Evolutionary conservation across 1,140 invertebrate species (phyloP), one percentile per base, ranked within the genome.

Genomic region (Euwallacea fornicatus): DNA sequence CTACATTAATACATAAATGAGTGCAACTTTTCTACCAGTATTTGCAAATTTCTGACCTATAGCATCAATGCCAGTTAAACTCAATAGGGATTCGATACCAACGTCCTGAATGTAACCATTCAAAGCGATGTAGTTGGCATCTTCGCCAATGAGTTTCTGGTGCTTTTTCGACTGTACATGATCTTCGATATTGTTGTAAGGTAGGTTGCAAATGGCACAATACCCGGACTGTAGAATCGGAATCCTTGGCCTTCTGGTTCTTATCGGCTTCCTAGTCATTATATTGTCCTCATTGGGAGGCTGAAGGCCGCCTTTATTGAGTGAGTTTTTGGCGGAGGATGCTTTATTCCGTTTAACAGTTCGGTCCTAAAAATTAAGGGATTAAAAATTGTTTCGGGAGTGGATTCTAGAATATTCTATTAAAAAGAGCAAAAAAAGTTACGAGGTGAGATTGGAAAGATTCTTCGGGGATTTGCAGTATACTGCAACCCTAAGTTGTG

Each of bases 131-230:
- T 89, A 92, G 79, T 91, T 92, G 54, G 86, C 85, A 71, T 87
- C 85, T 77, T 91, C 90, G 60, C 86, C 85, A 42, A 90, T 88
- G 77, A 91, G 91, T 58, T 86, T 86, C 53, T 88, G 77, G 80
- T 92, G 90, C 75, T 89, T 86, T 59, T 89, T 88, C n/a, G 87
- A 90, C 69, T 89, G 86, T 42, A 90, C 80, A 73, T 92, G 91
- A 71, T 88, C 84, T 2, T 84, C 83, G 11, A 90, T 79, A 75
- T 88, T 88, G 64, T 84, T 84, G 79, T 91, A 92, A 69, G 89
- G 88, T 50, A 86, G 79, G 75, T 88, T 89, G 79, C 90, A 92
- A 78, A 91, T 89, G 81, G 91, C 90, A 82, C 90, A 92, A 76
- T 90, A 91, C 60, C 91, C 90, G 59, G 84, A 84, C 74, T 84